Conservation (phyloP, 2,888 invertebrate genomes). For the Andrena dorsata region DNA sequence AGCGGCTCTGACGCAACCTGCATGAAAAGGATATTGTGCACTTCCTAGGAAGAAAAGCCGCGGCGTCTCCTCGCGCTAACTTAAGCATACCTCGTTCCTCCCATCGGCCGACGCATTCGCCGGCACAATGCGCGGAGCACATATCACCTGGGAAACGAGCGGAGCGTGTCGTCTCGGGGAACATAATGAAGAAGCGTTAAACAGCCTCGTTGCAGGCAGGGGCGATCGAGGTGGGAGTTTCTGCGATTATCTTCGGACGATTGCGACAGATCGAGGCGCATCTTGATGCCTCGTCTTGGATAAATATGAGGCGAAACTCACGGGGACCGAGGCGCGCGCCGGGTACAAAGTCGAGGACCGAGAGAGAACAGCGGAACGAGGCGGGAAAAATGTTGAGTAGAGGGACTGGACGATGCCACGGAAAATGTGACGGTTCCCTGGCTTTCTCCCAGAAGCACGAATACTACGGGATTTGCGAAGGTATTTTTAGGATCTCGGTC, state of each 20-base stretch:
- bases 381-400: conserved; percentile 9
- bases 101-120: neutral
- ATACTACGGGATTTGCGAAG: conserved; percentile 31
- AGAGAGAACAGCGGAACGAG: neutral
- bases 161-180: conserved; percentile 38
- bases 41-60: conserved; percentile 30
- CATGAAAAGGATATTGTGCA: conserved; percentile 10
- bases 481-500: conserved; percentile 64
- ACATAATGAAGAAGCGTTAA: conserved; percentile 50
- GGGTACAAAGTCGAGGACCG: conserved; percentile 48
- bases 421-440: conserved; percentile 49
- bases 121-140: conserved; percentile 30
- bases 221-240: conserved; percentile 9
- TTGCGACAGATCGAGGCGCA: conserved; percentile 7
- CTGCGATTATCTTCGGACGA: conserved; percentile 11
- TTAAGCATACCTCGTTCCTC: conserved; percentile 31
- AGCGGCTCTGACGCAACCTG: conserved; percentile 10
- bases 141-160: conserved; percentile 46
- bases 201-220: conserved; percentile 10
- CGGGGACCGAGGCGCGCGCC: neutral
- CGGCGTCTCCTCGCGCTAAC: conserved; percentile 29
- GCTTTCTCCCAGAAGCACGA: conserved; percentile 46
- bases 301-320: neutral
- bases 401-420: neutral
- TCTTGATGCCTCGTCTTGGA: too few relatives aligned